Conservation (phyloP, 2,888 invertebrate genomes). For the Catocala fraxini region DNA sequence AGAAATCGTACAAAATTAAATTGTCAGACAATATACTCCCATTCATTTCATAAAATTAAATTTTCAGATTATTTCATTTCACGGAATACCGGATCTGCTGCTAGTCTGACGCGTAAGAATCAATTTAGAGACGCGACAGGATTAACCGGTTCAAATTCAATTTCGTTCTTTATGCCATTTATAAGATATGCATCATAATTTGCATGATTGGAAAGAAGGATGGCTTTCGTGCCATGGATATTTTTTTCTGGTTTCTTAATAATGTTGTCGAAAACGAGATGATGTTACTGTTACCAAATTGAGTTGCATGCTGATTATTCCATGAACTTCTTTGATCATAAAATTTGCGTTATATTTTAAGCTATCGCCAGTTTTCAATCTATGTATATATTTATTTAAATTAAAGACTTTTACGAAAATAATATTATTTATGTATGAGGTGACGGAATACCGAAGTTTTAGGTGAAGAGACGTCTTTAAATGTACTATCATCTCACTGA, state of each 20-base stretch:
- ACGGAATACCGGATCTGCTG: slow-evolving; percentile 21
- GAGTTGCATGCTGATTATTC: no score
- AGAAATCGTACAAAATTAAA: slow-evolving; percentile 31
- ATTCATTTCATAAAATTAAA: slow-evolving; percentile 43
- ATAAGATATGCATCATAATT: slow-evolving; percentile 13
- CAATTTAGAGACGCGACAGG: slow-evolving; percentile 25
- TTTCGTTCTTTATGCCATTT: slow-evolving; percentile 14
- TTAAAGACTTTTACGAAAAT: no score
- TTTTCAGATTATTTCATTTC: slow-evolving; percentile 36
- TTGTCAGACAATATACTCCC: slow-evolving; percentile 37
- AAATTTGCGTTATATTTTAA: no score
- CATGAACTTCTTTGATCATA: no score
- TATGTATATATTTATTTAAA: no score
- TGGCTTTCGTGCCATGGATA: not conserved
- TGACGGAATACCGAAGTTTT: no score
- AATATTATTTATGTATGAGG: no score
- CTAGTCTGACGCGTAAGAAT: slow-evolving; percentile 28
- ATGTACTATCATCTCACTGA: no score
- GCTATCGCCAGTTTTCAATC: no score
- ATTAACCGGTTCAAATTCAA: slow-evolving; percentile 25
- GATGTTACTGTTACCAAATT: no score
- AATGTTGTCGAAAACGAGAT: not conserved
- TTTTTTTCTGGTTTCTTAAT: not conserved
- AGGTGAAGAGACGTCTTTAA: no score
- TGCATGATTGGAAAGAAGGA: slow-evolving; percentile 12